These are phyloP conservation scores for Antennarius striatus DNA, from an alignment of 2,113 vertebrate species.

Conservation along the genomic window DNA sequence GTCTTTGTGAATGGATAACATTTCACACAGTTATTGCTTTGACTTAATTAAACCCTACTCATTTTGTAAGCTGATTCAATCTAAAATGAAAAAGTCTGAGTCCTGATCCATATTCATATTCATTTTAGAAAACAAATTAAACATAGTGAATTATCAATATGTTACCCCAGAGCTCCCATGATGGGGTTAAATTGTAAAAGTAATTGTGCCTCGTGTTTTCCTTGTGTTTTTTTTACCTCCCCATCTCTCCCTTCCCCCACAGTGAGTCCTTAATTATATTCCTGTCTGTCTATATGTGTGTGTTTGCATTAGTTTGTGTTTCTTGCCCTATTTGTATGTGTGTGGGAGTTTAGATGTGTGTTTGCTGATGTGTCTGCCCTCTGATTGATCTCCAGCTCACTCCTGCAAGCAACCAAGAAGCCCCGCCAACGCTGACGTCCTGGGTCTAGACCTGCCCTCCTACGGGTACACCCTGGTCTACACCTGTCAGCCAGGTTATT, in stretches of 20 bases:
- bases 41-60: background rate
- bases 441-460: slow-evolving; percentile 93
- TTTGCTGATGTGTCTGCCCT: slow-evolving; percentile 28
- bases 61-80: background rate
- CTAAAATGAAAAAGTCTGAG: background rate
- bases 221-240: background rate
- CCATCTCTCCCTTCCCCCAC: background rate
- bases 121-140: slow-evolving; percentile 11
- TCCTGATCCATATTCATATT: slow-evolving; percentile 1
- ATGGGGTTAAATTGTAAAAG: slow-evolving; percentile 22
- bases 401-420: slow-evolving; percentile 95
- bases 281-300: slow-evolving; percentile 20
- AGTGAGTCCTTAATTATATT: slow-evolving; percentile 44
- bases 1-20: background rate
- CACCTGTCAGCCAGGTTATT: slow-evolving; percentile 93
- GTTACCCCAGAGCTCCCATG: slow-evolving; percentile 16
- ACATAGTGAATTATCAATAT: slow-evolving; percentile 25
- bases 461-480: slow-evolving; percentile 96
- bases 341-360: background rate
- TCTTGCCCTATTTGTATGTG: background rate
- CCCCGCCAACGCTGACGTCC: slow-evolving; percentile 88
- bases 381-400: slow-evolving; percentile 84
- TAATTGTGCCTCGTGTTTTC: slow-evolving; percentile 3
- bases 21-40: background rate
- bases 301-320: background rate